Base-by-base conservation (phyloP, 2,113 vertebrate genomes). In the Pluvialis apricaria region DNA sequence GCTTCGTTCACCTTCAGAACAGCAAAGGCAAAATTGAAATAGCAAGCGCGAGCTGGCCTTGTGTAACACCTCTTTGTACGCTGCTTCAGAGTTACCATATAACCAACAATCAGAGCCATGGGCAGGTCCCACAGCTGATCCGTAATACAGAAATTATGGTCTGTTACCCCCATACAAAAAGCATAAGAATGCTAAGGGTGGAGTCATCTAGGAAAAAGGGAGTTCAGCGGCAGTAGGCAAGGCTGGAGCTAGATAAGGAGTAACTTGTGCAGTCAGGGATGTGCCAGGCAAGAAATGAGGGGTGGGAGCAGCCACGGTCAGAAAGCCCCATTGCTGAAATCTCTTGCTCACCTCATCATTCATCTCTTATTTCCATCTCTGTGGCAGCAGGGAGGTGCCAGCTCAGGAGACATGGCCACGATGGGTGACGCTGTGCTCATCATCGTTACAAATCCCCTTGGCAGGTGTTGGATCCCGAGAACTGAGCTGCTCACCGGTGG, bases 31-130 rank as follows among this genome's bases (percentile, higher is more conserved):
- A 78, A 80, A 68, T 40, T 26, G 13, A 69, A 80, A 47, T 6
- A 34, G 29, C 8, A 12, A 71, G 11, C 0, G 0, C 32, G 45
- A 84, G 38, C 15, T 79, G n/a, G 17, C 29, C 14, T 38, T 19
- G 31, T 36, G 54, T 11, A 31, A 13, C 5, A 10, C 8, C 28
- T 58, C 32, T 70, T 61, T 38, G 31, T 32, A 13, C 1, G 1
- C n/a, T 64, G 51, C 78, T 64, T 36, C 2, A 2, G 77, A 83
- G 17, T 36, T n/a, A 15, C 44, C n/a, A 5, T 5, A 36, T 5
- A 9, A 34, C 25, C 11, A 19, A 9, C 0, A 0, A 11, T 8
- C 60, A 87, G 55, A 68, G 69, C n/a, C 69, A n/a, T 2, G 17
- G 68, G 25, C 40, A 82, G 65, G 55, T 38, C 26, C 77, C 40